phyloP scores from a whole-genome alignment of 2,113 vertebrate genomes.

The Erinaceus europaeus region DNA sequence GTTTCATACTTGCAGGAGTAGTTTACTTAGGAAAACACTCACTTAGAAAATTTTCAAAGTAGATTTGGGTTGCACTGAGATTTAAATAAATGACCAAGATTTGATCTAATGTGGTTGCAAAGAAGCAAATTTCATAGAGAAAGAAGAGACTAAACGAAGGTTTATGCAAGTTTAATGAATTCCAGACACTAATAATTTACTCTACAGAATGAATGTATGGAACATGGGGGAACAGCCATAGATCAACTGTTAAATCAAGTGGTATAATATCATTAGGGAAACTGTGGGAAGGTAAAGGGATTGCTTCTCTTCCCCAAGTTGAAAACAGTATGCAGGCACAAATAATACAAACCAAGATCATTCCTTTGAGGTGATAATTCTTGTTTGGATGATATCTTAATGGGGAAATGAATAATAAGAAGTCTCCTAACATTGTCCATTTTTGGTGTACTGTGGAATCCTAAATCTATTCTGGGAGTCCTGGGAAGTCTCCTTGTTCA shows the following conservation, averaged over 20 bases:
- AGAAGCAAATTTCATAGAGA: neutral
- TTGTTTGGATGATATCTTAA: neutral
- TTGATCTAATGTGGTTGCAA: neutral
- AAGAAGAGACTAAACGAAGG: neutral
- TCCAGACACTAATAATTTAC: neutral
- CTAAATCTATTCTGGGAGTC: too few species aligned
- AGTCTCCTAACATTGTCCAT: neutral
- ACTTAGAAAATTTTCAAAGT: too few species aligned
- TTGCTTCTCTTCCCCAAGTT: neutral
- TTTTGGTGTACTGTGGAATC: conserved; percentile 11
- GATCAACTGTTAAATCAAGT: neutral
- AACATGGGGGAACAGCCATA: too few species aligned
- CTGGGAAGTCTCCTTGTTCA: conserved; percentile 40
- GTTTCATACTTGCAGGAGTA: too few species aligned
- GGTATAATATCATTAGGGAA: too few species aligned
- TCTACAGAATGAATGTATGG: neutral
- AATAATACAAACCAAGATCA: conserved; percentile 26
- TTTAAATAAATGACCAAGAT: neutral
- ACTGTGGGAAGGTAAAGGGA: neutral
- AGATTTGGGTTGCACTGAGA: too few species aligned
- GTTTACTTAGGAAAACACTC: too few species aligned
- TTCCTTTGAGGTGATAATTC: neutral
- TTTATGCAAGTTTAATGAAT: neutral
- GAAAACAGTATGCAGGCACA: neutral
- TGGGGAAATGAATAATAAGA: neutral